Evolutionary conservation across 2,888 invertebrate species (phyloP), one percentile per base, ranked within the genome.

Genomic region (Melinopterus prodromus): DNA sequence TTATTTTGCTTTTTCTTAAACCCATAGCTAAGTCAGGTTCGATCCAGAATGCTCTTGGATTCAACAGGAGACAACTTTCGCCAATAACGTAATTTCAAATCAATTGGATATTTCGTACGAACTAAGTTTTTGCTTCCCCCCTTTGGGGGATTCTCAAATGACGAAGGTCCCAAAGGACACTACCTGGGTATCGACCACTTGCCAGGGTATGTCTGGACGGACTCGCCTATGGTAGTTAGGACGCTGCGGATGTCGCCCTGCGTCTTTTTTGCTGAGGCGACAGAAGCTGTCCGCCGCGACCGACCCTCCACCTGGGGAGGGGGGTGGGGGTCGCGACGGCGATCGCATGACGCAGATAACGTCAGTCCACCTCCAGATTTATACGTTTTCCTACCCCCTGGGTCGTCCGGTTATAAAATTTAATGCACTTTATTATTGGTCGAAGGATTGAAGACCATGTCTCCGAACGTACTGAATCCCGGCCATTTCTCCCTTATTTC

Each of bases 281-380:
- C 88, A 86, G 86, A 86, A 87, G 85, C 84, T 85, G 85, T 53
- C 85, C 84, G 84, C 85, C 84, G 85, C 72, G 76, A 38, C 69
- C 79, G 15, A 36, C 53, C 70, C 70, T 53, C 74, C 74, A 74
- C 74, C 74, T 70, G 79, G 70, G 70, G 76, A 76, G 69, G 71
- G 69, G 71, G 15, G n/a, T n/a, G 86, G 85, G 84, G 87, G 86
- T 86, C 86, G 36, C 70, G n/a, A 69, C 16, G 87, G 87, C 86
- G 84, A 83, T 85, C 84, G 84, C 77, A 85, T 85, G 84, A 84
- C 84, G 79, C 85, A 86, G 88, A 88, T 88, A 88, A 87, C 86
- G 88, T 88, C 88, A 87, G 86, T 85, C 86, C 84, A 87, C 87
- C 87, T 87, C 87, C 87, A 87, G 86, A 88, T 88, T 87, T 88